Conservation (phyloP, 2,113 vertebrate genomes). For the Poecilia latipinna region DNA sequence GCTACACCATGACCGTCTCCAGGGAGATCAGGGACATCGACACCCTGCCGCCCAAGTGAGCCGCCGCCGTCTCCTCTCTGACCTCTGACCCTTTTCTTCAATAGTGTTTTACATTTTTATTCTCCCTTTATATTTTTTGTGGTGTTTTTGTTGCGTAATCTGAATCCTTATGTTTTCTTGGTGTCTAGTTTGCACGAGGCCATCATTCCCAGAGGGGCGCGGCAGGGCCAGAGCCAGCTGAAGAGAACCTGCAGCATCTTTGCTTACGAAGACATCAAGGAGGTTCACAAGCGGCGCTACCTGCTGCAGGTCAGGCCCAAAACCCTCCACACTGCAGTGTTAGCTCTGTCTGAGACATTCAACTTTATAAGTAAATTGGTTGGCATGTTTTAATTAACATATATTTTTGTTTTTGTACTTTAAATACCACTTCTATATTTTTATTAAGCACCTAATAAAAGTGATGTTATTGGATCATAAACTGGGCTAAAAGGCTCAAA, state of each 20-base stretch:
- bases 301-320: slow-evolving; percentile 88
- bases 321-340: background rate
- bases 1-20: slow-evolving; percentile 96
- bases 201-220: slow-evolving; percentile 94
- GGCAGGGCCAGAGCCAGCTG: slow-evolving; percentile 94
- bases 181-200: slow-evolving; percentile 91
- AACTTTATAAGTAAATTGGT: no score
- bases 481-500: background rate
- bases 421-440: no score
- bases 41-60: slow-evolving; percentile 93
- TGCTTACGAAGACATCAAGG: slow-evolving; percentile 97
- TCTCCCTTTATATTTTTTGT: background rate
- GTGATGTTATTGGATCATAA: background rate
- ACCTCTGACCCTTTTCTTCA: no score
- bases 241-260: slow-evolving; percentile 98
- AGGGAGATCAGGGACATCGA: slow-evolving; percentile 98
- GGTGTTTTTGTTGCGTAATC: background rate
- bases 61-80: slow-evolving; percentile 66
- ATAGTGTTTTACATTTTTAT: background rate
- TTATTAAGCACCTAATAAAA: no score
- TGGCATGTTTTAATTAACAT: no score
- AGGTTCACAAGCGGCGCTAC: slow-evolving; percentile 97
- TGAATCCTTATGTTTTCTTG: background rate
- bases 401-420: background rate
- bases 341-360: background rate